Evolutionary conservation across 92 coral and sea anemone genomes (phyloP).

Genomic region (Virgularia gustaviana): DNA sequence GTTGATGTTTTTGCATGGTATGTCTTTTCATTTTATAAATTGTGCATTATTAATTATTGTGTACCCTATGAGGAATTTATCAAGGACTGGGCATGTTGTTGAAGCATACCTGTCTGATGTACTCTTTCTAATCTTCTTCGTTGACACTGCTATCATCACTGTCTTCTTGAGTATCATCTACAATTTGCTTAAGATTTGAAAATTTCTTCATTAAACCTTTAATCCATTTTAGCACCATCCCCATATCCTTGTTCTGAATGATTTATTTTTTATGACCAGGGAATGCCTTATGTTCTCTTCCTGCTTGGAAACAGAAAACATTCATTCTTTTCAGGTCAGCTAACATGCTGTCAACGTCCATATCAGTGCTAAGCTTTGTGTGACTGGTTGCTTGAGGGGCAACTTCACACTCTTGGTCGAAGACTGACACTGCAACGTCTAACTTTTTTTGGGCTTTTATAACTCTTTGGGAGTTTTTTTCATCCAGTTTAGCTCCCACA

Average conservation of each 20-base stretch:
- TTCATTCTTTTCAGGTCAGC: too few relatives aligned
- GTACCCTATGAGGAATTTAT: too few relatives aligned
- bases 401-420: conserved; percentile 1
- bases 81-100: too few relatives aligned
- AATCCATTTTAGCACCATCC: not conserved
- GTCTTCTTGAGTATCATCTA: not conserved
- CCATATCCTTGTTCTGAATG: not conserved
- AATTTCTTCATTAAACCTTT: not conserved
- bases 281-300: too few relatives aligned
- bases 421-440: not conserved
- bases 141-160: not conserved
- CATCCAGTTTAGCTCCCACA: too few relatives aligned
- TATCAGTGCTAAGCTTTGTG: not conserved
- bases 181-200: too few relatives aligned
- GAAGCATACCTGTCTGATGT: too few relatives aligned
- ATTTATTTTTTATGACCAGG: not conserved
- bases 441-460: not conserved
- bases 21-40: too few relatives aligned
- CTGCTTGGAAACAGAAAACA: not conserved
- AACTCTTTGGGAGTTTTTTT: not conserved
- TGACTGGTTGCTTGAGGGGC: not conserved
- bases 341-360: not conserved
- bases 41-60: too few relatives aligned
- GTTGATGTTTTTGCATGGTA: too few relatives aligned
- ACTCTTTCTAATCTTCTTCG: too few relatives aligned